These are phyloP conservation scores for Merluccius polli DNA, from an alignment of 2,797 vertebrate species.

Conservation along the genomic window DNA sequence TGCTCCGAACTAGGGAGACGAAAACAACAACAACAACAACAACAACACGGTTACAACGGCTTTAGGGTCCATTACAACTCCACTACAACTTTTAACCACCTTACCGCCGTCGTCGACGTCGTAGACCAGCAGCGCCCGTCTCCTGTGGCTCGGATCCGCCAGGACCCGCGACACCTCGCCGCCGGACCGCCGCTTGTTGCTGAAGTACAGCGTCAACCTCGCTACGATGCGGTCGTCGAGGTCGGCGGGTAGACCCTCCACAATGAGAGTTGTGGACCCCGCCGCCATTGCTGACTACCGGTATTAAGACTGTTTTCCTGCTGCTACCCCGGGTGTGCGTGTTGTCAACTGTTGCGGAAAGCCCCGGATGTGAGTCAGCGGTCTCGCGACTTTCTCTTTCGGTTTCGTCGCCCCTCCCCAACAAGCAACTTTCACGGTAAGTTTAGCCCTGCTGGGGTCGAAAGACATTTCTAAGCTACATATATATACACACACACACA, in stretches of 20 bases:
- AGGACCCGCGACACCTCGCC: constrained; percentile 39
- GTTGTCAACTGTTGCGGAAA: no score
- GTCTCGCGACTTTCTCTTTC: constrained; percentile 31
- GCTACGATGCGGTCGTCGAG: constrained; percentile 15
- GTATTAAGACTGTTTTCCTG: no score
- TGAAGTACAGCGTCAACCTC: constrained; percentile 50
- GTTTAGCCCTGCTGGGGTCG: background rate
- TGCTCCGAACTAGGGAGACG: constrained; percentile 29
- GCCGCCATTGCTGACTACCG: constrained; percentile 38
- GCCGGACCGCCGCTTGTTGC: constrained; percentile 54
- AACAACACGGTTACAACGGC: background rate
- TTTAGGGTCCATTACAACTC: background rate
- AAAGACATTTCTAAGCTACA: no score
- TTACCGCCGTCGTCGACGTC: constrained; percentile 29
- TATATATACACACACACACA: no score
- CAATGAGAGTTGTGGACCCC: constrained; percentile 25
- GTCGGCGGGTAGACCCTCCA: constrained; percentile 50
- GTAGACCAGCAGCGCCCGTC: constrained; percentile 47
- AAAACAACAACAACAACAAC: background rate
- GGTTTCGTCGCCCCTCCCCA: constrained; percentile 21
- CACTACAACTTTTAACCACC: no score
- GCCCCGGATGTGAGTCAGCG: no score
- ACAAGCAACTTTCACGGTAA: background rate
- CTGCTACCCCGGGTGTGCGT: no score
- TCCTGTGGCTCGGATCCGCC: constrained; percentile 35